Base-by-base conservation (phyloP, 1,140 invertebrate genomes). In the Orius laevigatus region DNA sequence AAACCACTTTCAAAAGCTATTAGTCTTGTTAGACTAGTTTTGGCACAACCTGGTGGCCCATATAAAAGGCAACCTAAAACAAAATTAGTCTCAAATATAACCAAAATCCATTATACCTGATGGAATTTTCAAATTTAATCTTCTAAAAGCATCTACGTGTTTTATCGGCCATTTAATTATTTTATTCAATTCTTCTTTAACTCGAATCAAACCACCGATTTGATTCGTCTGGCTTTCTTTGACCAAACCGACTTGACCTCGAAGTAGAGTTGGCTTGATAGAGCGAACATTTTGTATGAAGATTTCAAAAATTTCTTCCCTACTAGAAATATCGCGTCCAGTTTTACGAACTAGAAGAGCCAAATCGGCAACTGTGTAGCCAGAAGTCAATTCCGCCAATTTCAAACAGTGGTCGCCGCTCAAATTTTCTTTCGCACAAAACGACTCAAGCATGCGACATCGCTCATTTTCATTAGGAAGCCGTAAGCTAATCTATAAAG, bases 11-110 rank as follows among this genome's bases (percentile, higher is more conserved):
- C 70, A 47, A 67, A 70, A 12, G 80, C 78, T 19, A 81, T 49
- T 3, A 78, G 78, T 56, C 74, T 69, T 10, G 76, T 77, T 14
- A 84, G 65, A 50, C 73, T 74, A 5, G 81, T 84, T 67, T 84
- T 84, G 3, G 74, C 78, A 62, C 80, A 83, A 2, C 81, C 81
- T 1, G 81, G 80, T 14, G 81, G 81, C 2, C 81, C 81, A 64
- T 82, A 81, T 25, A 84, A 68, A 12, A 84, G 60, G 25, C 83
- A 63, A 16, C 81, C 72, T 66, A 6, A 32, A 19, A 42, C 10
- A 38, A 16, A 38, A 38, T 38, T 16, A 12, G 36, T 38, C 36
- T 12, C 10, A 3, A 38, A 5, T 11, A 6, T 16, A 6, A 6
- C 4, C 15, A 42, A 19, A 11, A 18, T 16, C 5, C 18, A 3